These are phyloP conservation scores for Leptodirus hochenwartii DNA, from an alignment of 2,888 invertebrate species.

Conservation along the genomic window DNA sequence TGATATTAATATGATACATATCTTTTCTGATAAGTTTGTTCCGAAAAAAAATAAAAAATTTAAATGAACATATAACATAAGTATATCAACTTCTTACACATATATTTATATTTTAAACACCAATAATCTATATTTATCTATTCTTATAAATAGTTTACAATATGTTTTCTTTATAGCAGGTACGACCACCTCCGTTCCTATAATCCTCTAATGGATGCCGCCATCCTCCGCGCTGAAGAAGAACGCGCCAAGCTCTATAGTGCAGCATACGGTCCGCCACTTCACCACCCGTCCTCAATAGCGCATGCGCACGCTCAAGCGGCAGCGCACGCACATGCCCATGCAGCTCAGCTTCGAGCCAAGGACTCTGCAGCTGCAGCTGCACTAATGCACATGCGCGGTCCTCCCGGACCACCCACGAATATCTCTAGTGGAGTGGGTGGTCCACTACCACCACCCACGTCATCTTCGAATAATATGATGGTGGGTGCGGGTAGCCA, in stretches of 20 bases:
- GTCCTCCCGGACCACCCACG: constrained; percentile 30
- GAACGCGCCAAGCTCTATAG: constrained; percentile 60
- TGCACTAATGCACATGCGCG: constrained; percentile 35
- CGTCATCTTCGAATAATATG: too few relatives aligned
- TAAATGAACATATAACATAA: too few relatives aligned
- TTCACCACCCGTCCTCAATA: constrained; percentile 14
- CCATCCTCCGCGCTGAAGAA: constrained; percentile 51
- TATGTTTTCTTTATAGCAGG: too few relatives aligned
- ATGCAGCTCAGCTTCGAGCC: constrained; percentile 26
- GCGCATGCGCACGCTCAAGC: not conserved
- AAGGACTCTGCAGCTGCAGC: too few relatives aligned
- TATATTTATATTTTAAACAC: too few relatives aligned
- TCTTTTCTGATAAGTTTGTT: too few relatives aligned
- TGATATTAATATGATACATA: too few relatives aligned
- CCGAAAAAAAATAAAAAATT: too few relatives aligned
- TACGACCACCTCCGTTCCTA: too few relatives aligned
- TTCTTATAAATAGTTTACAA: too few relatives aligned
- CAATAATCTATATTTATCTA: too few relatives aligned
- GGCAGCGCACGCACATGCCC: constrained; percentile 15
- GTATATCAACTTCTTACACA: too few relatives aligned
- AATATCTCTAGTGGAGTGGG: constrained; percentile 13
- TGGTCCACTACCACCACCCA: constrained; percentile 24
- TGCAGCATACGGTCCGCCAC: constrained; percentile 35
- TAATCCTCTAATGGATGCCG: constrained; percentile 63
- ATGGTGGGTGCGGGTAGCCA: constrained; percentile 26